A percentile compares a stretch with the other conserved stretches of the same genome.
Conservation (phyloP, 2,888 invertebrate genomes). For the Anoplius nigerrimus region DNA sequence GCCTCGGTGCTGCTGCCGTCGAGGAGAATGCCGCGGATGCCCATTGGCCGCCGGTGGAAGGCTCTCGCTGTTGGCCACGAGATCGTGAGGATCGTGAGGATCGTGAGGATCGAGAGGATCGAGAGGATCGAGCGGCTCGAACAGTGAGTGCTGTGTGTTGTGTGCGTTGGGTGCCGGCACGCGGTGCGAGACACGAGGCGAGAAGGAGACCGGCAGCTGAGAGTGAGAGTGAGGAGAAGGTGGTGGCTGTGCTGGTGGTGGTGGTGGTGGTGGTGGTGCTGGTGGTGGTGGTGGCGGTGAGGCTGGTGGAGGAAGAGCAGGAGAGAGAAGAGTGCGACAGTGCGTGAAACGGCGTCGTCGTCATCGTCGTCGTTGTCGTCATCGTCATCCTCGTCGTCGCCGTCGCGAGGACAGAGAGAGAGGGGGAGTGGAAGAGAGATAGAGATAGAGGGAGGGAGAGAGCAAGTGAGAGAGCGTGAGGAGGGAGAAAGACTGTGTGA, state of each 20-base stretch:
- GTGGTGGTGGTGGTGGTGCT: too few relatives aligned
- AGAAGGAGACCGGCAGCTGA: not conserved
- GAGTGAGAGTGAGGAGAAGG: not conserved
- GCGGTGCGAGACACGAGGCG: too few relatives aligned
- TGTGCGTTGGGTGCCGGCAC: not conserved
- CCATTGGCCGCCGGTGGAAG: not conserved
- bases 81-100: not conserved
- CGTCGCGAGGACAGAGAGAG: constrained; percentile 7
- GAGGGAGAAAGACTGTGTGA: not conserved
- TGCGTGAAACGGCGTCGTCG: constrained; percentile 5
- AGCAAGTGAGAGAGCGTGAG: not conserved
- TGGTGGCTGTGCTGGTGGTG: too few relatives aligned
- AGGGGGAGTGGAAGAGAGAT: not conserved
- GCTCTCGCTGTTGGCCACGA: not conserved
- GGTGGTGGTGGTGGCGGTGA: too few relatives aligned
- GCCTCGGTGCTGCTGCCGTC: constrained; percentile 13
- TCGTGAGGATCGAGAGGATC: not conserved
- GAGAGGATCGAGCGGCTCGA: not conserved
- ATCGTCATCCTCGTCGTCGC: constrained; percentile 15
- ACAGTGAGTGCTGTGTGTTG: not conserved
- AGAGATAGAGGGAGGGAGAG: not conserved
- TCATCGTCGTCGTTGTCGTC: not conserved
- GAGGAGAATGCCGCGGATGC: constrained; percentile 8
- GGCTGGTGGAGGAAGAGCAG: not conserved
- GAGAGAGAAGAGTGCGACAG: not conserved